Conservation (phyloP, 2,797 vertebrate genomes). For the Chrysolophus pictus region DNA sequence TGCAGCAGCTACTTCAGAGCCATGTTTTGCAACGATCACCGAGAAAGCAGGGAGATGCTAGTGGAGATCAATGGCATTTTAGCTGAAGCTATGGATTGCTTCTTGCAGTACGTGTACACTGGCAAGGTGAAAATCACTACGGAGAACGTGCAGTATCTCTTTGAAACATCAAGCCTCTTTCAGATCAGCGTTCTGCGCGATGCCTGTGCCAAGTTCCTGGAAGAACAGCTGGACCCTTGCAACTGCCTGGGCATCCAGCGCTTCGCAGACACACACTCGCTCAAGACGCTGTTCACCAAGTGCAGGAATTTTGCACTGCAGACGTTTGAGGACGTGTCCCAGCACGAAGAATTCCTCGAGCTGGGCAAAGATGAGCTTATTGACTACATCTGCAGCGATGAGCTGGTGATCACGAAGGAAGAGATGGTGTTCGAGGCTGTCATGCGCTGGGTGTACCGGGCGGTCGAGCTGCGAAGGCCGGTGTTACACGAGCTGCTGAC, state of each 20-base stretch:
- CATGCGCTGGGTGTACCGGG: constrained; percentile 96
- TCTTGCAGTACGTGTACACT: constrained; percentile 95
- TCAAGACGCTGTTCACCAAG: constrained; percentile 93
- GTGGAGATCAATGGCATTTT: constrained; percentile 99
- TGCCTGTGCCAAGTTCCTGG: constrained; percentile 96
- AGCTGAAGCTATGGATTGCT: constrained; percentile 96
- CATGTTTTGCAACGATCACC: constrained; percentile 98
- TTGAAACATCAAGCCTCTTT: constrained; percentile 97
- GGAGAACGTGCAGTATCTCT: constrained; percentile 96
- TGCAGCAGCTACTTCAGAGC: constrained; percentile 98
- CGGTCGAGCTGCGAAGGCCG: constrained; percentile 86
- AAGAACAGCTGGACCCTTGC: constrained; percentile 97
- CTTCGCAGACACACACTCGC: constrained; percentile 93
- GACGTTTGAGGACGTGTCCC: constrained; percentile 92
- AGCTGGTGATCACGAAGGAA: constrained; percentile 91
- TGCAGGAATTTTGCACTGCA: constrained; percentile 90
- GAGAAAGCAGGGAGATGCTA: constrained; percentile 96
- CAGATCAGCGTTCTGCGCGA: constrained; percentile 93
- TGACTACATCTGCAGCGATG: constrained; percentile 92
- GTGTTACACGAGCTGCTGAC: constrained; percentile 91
- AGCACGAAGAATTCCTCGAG: constrained; percentile 96
- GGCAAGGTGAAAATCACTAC: constrained; percentile 96
- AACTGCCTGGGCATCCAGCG: constrained; percentile 98
- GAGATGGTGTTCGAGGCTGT: constrained; percentile 96
- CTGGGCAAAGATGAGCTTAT: constrained; percentile 92